Base-by-base conservation (phyloP, 2,113 vertebrate species). In the Hepsetus odoe region DNA sequence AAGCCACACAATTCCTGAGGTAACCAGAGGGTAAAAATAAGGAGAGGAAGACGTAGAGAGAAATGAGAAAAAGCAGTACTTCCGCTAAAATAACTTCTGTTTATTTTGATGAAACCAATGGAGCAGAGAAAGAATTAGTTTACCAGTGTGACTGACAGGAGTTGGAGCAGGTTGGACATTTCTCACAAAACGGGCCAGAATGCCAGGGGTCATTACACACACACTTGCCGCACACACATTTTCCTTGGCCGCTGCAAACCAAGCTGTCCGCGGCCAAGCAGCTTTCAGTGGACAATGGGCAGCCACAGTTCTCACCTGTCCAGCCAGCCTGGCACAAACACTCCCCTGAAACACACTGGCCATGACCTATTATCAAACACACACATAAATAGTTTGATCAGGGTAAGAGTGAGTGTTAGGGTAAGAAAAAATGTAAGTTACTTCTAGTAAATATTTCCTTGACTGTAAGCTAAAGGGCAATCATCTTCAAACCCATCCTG, bases 61-160 rank as follows among this genome's bases (percentile, higher is more conserved):
- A 11, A 6, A 28, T n/a, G 20, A 28, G 42, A 46, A 28, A 76
- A 69, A 75, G 16, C 6, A n/a, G n/a, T n/a, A n/a, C n/a, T n/a
- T n/a, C n/a, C n/a, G n/a, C n/a, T n/a, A n/a, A n/a, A n/a, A n/a
- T n/a, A n/a, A n/a, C n/a, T n/a, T n/a, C n/a, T n/a, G 53, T 1
- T 13, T 2, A 55, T 12, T 78, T n/a, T 38, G 0, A 16, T 5
- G 72, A n/a, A 44, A 26, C 49, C 16, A 68, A 65, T n/a, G 20
- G 58, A 38, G 72, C 4, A 35, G 26, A 16, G 33, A 58, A 42
- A 44, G 30, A 8, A 26, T 2, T 10, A n/a, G 72, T 70, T 79
- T 95, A 99, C 97, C 95, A 94, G 91, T 95, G 92, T 87, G 95
- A 93, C 74, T 89, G 93, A 87, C 96, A 98, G 87, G 87, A 88